Conservation (phyloP, 2,888 invertebrate genomes). For the Tenodera sinensis region DNA sequence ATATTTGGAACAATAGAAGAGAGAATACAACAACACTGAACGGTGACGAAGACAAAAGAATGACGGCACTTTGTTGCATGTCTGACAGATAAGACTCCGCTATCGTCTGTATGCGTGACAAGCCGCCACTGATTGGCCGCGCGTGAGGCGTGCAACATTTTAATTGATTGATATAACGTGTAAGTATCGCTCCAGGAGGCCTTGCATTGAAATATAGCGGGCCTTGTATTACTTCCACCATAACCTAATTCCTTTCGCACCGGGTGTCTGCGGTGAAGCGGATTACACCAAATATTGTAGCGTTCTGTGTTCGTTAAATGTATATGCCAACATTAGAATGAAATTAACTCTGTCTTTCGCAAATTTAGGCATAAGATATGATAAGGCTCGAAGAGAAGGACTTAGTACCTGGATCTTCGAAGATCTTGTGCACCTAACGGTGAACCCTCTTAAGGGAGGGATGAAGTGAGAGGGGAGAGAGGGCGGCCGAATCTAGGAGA, state of each 20-base stretch:
- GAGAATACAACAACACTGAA: not conserved
- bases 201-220: not conserved
- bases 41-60: not conserved
- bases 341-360: no score
- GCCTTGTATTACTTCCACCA: not conserved
- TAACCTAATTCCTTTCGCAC: not conserved
- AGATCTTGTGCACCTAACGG: no score
- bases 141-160: not conserved
- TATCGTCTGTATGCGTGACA: not conserved
- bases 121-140: not conserved
- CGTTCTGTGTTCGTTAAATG: no score
- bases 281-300: no score
- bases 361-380: no score
- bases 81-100: not conserved
- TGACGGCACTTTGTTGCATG: not conserved
- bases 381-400: no score
- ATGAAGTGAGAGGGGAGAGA: no score
- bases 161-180: not conserved
- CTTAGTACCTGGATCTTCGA: no score
- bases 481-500: no score
- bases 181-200: not conserved
- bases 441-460: no score
- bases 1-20: not conserved
- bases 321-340: no score
- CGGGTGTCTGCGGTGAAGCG: no score